Conservation (phyloP, 1,140 invertebrate genomes). For the Bombyx mori region ASM3026992v2 NC_085129.1:4005001-4005500, state of each 20-base stretch:
- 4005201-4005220: no score
- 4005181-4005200: no score
- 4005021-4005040: no score
- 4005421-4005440: constrained; percentile 63
- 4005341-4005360: constrained; percentile 34
- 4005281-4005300: constrained; percentile 5
- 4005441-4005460: constrained; percentile 64
- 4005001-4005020: no score
- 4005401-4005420: constrained; percentile 62
- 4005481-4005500: not conserved
- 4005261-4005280: not conserved
- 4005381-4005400: constrained; percentile 77
- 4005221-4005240: not conserved
- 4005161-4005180: no score
- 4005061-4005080: no score
- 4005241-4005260: not conserved
- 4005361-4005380: constrained; percentile 79
- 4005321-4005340: constrained; percentile 40
- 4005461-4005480: not conserved
- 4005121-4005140: no score
- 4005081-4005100: no score
- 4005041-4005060: no score
- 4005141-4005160: no score
- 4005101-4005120: no score
- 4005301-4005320: constrained; percentile 4